Base-by-base conservation (phyloP, 2,113 vertebrate genomes). In the Electrona antarctica region DNA sequence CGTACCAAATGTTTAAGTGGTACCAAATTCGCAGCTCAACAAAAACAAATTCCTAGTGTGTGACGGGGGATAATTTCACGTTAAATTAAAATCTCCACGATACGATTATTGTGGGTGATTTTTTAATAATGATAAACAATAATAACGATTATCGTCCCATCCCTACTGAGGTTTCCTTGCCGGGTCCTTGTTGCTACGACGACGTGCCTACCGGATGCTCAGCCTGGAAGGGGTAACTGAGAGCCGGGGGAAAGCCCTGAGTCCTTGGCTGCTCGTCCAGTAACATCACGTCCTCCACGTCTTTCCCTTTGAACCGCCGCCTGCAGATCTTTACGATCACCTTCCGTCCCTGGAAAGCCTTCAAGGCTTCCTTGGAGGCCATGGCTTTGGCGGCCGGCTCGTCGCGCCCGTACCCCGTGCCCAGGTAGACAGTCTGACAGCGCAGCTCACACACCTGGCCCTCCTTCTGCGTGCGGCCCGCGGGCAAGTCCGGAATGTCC, bases 391-490 rank as follows among this genome's bases (percentile, higher is more conserved):
- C 96, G 8, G 95, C 96, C 12, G 95, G 87, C 87, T 97, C 96
- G 9, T 96, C 97, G 3, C 96, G 96, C 10, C 98, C 98, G 57
- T 98, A 99, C 47, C 97, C 98, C 4, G 97, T 99, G 63, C 96
- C 97, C 90, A 99, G 84, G 92, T 98, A 99, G 33, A 98, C 96
- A 45, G 93, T 93, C 85, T 95, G 96, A 85, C 96, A 98, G 83
- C 97, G 95, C 76, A 98, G 93, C 89, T 99, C 98, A 48, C 98
- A 99, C 74, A 99, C 98, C 73, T 98, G 95, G 58, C 95, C 98
- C 84, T 98, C 98, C 80, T 95, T 94, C 88, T 97, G 97, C 11
- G 95, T 94, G 84, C 96, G 96, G 60, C 91, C 95, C 1, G 94
- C 93, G 9, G 97, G 98, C 78, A 99, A 92, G 87, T 98, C 98